Evolutionary conservation across 2,797 vertebrate genomes (phyloP).

Genomic region (Anas flavirostris): DNA sequence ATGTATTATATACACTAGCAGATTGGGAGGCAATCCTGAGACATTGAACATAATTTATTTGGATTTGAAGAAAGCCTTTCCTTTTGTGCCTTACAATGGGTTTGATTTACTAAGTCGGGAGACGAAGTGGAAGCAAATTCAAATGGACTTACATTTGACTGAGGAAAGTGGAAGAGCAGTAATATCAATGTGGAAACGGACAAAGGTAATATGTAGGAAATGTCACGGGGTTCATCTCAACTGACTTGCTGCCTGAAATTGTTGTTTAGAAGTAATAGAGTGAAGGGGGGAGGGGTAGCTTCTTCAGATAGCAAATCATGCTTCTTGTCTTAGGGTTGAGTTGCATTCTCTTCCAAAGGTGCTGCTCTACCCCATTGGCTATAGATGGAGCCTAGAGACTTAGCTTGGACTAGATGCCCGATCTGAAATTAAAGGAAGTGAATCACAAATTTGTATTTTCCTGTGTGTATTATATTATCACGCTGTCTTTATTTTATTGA

Average conservation of each 20-base stretch:
- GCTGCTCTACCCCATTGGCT: neutral
- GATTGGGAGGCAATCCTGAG: slow-evolving; percentile 69
- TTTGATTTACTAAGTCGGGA: slow-evolving; percentile 62
- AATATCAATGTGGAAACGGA: neutral
- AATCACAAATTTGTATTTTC: neutral
- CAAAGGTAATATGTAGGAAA: neutral
- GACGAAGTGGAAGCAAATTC: slow-evolving; percentile 24
- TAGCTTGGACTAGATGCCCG: neutral
- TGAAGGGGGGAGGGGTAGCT: neutral
- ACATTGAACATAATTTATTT: slow-evolving; percentile 63
- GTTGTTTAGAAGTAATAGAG: neutral
- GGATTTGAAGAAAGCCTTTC: slow-evolving; percentile 68
- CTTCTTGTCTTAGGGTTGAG: neutral
- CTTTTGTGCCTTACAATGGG: slow-evolving; percentile 66
- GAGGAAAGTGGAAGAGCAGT: neutral
- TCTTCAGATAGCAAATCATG: neutral
- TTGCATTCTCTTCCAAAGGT: neutral
- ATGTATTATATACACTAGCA: slow-evolving; percentile 68
- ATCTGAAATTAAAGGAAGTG: neutral
- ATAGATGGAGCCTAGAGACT: neutral
- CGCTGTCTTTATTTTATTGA: neutral
- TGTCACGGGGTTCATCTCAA: neutral
- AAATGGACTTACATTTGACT: slow-evolving; percentile 17
- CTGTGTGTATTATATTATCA: neutral
- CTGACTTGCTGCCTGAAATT: neutral